Conservation (phyloP, 2,797 vertebrate species). For the Molossus alvarezi region DNA sequence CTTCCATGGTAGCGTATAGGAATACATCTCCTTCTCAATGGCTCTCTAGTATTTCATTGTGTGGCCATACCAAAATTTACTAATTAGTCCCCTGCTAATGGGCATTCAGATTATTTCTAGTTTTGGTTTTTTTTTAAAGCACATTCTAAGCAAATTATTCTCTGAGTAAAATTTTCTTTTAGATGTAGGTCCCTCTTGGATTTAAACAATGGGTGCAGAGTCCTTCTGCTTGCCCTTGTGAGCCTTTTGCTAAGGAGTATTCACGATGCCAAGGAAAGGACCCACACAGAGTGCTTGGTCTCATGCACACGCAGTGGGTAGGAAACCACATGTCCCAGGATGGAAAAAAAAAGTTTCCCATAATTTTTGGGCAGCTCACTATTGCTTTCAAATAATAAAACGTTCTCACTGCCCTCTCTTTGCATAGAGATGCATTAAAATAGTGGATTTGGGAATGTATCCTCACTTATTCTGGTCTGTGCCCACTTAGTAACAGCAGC, state of each 20-base stretch:
- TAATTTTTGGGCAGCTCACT: not conserved
- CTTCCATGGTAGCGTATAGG: accelerated
- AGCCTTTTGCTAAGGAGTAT: not conserved
- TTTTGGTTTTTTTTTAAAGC: not conserved
- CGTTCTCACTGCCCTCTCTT: not conserved
- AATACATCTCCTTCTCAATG: not conserved
- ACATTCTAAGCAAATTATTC: not conserved
- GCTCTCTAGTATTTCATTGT: not conserved
- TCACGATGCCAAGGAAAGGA: not conserved
- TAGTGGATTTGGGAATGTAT: not conserved
- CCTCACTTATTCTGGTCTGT: not conserved
- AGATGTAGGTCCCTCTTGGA: not conserved
- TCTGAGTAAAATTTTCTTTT: not conserved
- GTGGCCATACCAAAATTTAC: not conserved
- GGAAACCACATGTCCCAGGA: not conserved
- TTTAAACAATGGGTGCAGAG: not conserved
- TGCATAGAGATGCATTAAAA: not conserved
- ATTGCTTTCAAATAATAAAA: not conserved
- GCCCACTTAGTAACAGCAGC: not conserved
- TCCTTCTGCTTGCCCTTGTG: not conserved
- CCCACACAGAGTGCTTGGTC: not conserved
- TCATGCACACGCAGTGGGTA: not conserved
- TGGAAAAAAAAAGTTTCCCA: not conserved
- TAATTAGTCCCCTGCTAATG: not conserved
- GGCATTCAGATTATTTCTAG: not conserved